Evolutionary conservation across 1,140 invertebrate genomes (phyloP), one percentile per base, ranked within the genome.

Genomic region (Cataglyphis hispanica): DNA sequence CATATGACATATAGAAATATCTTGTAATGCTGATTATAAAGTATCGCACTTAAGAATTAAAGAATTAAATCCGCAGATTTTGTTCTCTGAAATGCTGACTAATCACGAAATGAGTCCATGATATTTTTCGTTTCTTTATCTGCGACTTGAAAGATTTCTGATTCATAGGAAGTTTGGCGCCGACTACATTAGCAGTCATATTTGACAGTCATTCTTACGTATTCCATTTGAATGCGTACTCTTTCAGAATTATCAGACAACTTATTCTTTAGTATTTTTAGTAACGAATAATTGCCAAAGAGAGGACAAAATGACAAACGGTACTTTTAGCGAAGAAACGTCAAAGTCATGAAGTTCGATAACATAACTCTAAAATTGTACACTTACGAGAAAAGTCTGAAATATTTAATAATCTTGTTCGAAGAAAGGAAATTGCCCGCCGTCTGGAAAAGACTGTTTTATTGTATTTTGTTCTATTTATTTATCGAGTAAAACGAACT

Each of bases 121-220:
- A 37, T 66, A 34, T 53, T 31, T 43, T n/a, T 19, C 19, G 50
- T 66, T 46, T 8, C 19, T 34, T 63, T 3, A 76, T 43, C 16
- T 76, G 37, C 3, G 40, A 46, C 11, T 46, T n/a, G 43, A 78
- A 78, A 78, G 22, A 78, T 50, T n/a, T 2, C 60, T 34, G 61
- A 78, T 8, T 77, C 60, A 46, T 64, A 34, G 56, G 19, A 40
- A 40, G 27, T 66, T 61, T 37, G 75, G 25, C 74, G 74, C 60
- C 60, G n/a, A 50, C 16, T 76, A 76, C 74, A 72, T 72, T 72
- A 58, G 16, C 10, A 60, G 22, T 27, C 25, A 19, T 50, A 22
- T 66, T 78, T 63, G 56, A 31, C 7, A 78, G 34, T 40, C 16
- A 76, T 40, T 78, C 7, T 4, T 7, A 66, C 13, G 10, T 22